Percentiles rank a stretch among this genome's conserved stretches.
phyloP scores from a whole-genome alignment of 1,140 invertebrate species.

The Drosophila nannoptera region DNA sequence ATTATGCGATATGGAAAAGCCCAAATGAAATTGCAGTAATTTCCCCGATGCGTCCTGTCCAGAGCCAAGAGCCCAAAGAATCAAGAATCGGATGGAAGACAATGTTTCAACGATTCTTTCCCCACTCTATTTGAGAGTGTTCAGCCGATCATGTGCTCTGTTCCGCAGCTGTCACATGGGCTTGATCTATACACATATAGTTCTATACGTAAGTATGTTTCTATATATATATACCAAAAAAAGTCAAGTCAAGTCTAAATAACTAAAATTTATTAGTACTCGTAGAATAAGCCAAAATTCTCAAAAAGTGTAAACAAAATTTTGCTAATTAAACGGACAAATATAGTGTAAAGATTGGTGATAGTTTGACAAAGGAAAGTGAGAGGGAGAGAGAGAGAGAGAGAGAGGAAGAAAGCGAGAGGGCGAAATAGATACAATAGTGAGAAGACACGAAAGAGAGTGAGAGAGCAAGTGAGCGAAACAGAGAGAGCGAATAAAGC shows the following conservation, averaged over 20 bases:
- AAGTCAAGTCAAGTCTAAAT: not conserved
- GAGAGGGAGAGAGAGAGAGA: not conserved
- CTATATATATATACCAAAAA: too few species aligned
- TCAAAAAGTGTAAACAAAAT: slow-evolving; percentile 34
- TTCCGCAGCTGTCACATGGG: too few species aligned
- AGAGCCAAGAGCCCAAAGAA: slow-evolving; percentile 10
- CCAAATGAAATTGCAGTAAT: slow-evolving; percentile 64
- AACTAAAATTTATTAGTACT: not conserved
- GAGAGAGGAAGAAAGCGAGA: not conserved
- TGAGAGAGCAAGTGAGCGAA: too few species aligned
- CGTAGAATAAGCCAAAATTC: slow-evolving; percentile 12
- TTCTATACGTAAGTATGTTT: too few species aligned
- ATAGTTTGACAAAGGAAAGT: not conserved
- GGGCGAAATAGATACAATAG: not conserved
- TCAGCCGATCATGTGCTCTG: too few species aligned
- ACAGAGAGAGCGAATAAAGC: not conserved
- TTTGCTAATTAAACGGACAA: not conserved
- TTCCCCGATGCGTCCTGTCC: slow-evolving; percentile 15
- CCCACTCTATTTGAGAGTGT: too few species aligned
- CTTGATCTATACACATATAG: too few species aligned
- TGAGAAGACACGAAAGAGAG: slow-evolving; percentile 1
- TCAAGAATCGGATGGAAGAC: not conserved
- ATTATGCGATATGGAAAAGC: slow-evolving; percentile 42
- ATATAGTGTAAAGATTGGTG: too few species aligned
- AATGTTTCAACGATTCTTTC: too few species aligned